These are phyloP conservation scores for Dryobotodes eremita DNA, from an alignment of 2,888 invertebrate species.

Conservation along the genomic window DNA sequence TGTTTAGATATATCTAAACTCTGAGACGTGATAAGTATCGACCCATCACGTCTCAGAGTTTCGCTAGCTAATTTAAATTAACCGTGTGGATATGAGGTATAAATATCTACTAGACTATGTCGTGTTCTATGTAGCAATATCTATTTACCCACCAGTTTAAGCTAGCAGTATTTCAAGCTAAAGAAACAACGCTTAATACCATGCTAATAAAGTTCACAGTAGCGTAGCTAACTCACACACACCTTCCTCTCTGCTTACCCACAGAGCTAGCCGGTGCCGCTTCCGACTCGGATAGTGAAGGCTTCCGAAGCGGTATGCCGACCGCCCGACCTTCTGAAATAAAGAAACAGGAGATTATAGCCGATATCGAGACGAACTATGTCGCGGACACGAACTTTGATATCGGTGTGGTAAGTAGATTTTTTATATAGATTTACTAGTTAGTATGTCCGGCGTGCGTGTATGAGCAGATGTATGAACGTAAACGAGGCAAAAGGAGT, in stretches of 20 bases:
- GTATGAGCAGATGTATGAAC: too few relatives aligned
- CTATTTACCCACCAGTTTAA: not conserved
- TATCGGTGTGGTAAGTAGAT: constrained; percentile 87
- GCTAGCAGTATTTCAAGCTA: constrained; percentile 7
- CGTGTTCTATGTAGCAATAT: not conserved
- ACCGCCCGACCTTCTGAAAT: constrained; percentile 68
- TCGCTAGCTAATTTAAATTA: too few relatives aligned
- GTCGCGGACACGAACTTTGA: constrained; percentile 88
- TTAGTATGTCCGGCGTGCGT: too few relatives aligned
- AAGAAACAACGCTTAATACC: not conserved
- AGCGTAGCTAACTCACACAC: constrained; percentile 57
- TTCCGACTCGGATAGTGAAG: constrained; percentile 87
- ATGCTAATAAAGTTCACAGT: constrained; percentile 13
- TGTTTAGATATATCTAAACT: too few relatives aligned
- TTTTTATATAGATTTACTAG: too few relatives aligned
- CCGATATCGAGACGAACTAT: constrained; percentile 80
- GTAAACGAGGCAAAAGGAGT: too few relatives aligned
- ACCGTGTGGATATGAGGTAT: too few relatives aligned
- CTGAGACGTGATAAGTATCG: too few relatives aligned
- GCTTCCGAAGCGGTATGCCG: constrained; percentile 79
- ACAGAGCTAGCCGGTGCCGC: constrained; percentile 87
- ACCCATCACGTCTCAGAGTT: too few relatives aligned
- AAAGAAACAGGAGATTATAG: constrained; percentile 73
- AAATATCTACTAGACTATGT: not conserved
- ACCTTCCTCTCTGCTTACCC: constrained; percentile 38